These are phyloP conservation scores for Pseudanteris insignis DNA, from an alignment of 2,888 invertebrate species.

Conservation along the genomic window DNA sequence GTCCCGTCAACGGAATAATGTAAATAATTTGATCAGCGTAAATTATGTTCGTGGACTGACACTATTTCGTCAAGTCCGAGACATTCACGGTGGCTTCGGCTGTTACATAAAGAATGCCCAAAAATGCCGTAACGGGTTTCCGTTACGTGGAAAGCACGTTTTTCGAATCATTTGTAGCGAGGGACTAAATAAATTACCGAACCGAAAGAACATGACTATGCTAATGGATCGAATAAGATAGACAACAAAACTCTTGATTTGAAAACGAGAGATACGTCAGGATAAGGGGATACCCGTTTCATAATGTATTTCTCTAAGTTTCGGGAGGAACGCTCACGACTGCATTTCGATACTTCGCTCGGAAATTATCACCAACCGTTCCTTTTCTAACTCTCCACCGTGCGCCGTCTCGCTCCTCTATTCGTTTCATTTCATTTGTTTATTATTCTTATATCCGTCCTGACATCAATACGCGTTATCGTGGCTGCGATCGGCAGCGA, in stretches of 20 bases:
- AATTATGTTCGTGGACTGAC: conserved; percentile 22
- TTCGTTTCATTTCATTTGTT: neutral
- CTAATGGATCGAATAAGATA: conserved; percentile 37
- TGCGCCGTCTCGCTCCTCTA: neutral
- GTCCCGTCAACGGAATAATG: neutral
- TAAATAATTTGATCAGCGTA: conserved; percentile 13
- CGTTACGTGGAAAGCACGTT: conserved; percentile 23
- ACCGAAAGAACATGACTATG: conserved; percentile 37
- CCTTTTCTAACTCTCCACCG: no score
- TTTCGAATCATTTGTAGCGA: conserved; percentile 25
- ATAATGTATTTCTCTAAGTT: conserved; percentile 37
- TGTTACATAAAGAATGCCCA: conserved; percentile 32
- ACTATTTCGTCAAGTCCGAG: conserved; percentile 25
- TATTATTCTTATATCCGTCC: conserved; percentile 6
- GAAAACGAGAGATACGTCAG: conserved; percentile 36
- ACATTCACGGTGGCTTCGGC: conserved; percentile 15
- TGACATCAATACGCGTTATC: conserved; percentile 20
- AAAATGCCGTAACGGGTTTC: conserved; percentile 32
- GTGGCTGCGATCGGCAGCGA: conserved; percentile 16
- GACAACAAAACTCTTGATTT: conserved; percentile 39
- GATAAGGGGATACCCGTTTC: conserved; percentile 28
- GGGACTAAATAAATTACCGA: conserved; percentile 36
- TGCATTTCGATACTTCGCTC: conserved; percentile 30
- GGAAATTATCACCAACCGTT: conserved; percentile 33
- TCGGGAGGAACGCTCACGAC: conserved; percentile 24